Base-by-base conservation (phyloP, 2,113 vertebrate genomes). In the Megalops atlanticus region DNA sequence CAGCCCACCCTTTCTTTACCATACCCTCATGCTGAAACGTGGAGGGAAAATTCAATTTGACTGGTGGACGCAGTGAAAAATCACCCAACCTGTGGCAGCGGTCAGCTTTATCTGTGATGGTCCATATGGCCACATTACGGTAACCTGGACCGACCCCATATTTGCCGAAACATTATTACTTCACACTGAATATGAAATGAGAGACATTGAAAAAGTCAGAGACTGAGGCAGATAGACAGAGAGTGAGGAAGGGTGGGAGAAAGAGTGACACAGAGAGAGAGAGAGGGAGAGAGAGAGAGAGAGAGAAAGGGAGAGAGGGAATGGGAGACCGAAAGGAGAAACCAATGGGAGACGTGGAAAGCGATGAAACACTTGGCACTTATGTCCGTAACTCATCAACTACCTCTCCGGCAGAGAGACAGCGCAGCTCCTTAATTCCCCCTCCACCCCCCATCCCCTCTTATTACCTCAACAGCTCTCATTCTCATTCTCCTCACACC, bases 401-500 rank as follows among this genome's bases (percentile, higher is more conserved):
- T 16, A 18, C 33, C 74, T 76, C 43, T 35, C 74, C 35, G 74
- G 43, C 49, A 35, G 39, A 35, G 74, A 21, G 74, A 76, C 31
- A 41, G 43, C 35, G 14, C 45, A 52, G 74, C 45, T 49, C 18
- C 43, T 49, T 76, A 47, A 49, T 33, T 47, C 31, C 45, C 21
- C 27, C 12, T 27, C 41, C 11, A 40, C 10, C 2, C 45, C 74
- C 18, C n/a, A 36, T 74, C 0, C 74, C 45, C 45, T 10, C 45
- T 76, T 27, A 49, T 52, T 64, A 64, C 74, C 43, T 52, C 45
- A 45, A 54, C 27, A 77, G 16, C 16, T 64, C 74, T 52, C 43
- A 76, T 76, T 76, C 74, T 35, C 41, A 76, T 76, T 45, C 45
- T 52, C 43, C 74, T 76, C 74, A 76, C 74, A 76, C n/a, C 49